Conservation (phyloP, 2,113 vertebrate species). For the Agapornis roseicollis region DNA sequence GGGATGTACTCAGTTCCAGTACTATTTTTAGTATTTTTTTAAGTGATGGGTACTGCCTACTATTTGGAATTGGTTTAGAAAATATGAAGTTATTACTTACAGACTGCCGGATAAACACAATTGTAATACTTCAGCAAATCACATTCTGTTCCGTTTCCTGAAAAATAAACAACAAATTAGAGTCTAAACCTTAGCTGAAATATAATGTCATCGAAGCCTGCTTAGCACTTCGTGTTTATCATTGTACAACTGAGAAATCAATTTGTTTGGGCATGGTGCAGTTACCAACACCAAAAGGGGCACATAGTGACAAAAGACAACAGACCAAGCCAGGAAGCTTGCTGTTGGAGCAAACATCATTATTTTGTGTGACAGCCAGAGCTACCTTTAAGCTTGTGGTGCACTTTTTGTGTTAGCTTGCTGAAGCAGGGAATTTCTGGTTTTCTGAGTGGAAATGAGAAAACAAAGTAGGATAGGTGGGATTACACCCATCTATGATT, state of each 20-base stretch:
- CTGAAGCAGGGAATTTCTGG: not conserved
- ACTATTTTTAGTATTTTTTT: not conserved
- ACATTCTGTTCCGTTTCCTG: conserved; percentile 77
- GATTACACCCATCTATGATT: not conserved
- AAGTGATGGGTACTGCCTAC: not conserved
- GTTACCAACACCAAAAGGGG: not conserved
- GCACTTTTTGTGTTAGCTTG: not conserved
- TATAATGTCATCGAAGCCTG: not conserved
- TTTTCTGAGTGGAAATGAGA: not conserved
- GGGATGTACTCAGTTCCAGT: not conserved
- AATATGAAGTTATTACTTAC: conserved; percentile 67
- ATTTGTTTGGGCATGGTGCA: not conserved
- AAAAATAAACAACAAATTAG: conserved; percentile 30
- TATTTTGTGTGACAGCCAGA: not conserved
- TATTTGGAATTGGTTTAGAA: not conserved
- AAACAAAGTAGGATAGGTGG: not conserved
- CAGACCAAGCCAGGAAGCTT: not conserved
- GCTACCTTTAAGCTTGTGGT: not conserved
- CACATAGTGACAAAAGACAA: not conserved
- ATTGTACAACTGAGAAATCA: not conserved
- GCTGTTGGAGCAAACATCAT: not conserved
- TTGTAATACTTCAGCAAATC: conserved; percentile 71
- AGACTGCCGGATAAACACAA: conserved; percentile 73
- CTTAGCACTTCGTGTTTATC: not conserved
- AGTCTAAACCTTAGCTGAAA: not conserved